Evolutionary conservation across 92 coral and sea anemone species (phyloP).

Genomic region (Parazoanthus darwini): DNA sequence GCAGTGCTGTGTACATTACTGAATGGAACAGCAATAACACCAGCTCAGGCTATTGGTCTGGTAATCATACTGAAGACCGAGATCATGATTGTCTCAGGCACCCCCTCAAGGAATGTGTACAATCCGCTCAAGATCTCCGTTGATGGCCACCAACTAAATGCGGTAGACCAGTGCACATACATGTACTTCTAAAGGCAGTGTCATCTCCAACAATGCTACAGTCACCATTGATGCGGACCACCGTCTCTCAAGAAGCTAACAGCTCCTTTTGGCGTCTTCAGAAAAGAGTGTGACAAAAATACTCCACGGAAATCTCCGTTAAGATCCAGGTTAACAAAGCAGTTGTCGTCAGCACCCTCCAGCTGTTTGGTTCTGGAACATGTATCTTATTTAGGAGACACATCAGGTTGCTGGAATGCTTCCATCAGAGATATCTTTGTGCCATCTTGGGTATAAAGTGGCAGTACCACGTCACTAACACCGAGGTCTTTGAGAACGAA

Average conservation of each 20-base stretch:
- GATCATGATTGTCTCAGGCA: too few species aligned
- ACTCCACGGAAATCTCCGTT: neutral
- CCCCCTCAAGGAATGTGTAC: too few species aligned
- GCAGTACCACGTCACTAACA: constrained; percentile 20
- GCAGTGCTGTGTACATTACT: too few species aligned
- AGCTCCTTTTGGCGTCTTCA: constrained; percentile 29
- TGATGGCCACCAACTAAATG: too few species aligned
- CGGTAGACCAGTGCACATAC: too few species aligned
- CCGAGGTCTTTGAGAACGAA: constrained; percentile 8
- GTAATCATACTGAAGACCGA: too few species aligned
- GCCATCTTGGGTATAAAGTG: constrained; percentile 35
- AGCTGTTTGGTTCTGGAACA: constrained; percentile 7
- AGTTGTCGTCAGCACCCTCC: constrained; percentile 12
- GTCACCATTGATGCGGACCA: neutral
- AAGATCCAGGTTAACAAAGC: constrained; percentile 24
- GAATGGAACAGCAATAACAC: too few species aligned
- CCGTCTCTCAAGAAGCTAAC: neutral
- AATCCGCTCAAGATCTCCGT: too few species aligned
- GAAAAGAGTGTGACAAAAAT: constrained; percentile 27
- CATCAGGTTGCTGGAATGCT: constrained; percentile 30
- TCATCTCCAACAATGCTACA: neutral
- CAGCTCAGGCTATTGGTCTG: neutral
- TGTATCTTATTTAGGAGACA: constrained; percentile 8
- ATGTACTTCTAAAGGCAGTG: too few species aligned
- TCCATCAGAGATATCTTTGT: constrained; percentile 42